A percentile compares a stretch with the other conserved stretches of the same genome.
These are phyloP conservation scores for Drosophila paramelanica DNA, from an alignment of 2,888 invertebrate genomes.

Conservation along the genomic window DNA sequence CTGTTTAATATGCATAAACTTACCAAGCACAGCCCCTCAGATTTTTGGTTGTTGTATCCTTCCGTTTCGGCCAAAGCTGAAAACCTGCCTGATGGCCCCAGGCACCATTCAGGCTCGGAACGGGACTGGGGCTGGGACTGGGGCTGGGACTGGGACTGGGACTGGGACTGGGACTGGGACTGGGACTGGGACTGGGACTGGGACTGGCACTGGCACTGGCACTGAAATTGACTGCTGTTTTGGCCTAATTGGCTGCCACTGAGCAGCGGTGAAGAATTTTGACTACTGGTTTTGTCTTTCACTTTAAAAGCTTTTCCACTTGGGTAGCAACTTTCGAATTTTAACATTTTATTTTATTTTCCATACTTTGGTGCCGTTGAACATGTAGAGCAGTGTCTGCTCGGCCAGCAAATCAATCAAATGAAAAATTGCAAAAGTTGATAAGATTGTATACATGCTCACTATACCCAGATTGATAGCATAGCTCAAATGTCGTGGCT, in stretches of 20 bases:
- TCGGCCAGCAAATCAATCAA: background rate
- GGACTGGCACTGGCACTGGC: background rate
- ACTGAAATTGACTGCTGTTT: slow-evolving; percentile 43
- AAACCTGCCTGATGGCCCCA: slow-evolving; percentile 41
- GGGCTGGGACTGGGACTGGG: background rate
- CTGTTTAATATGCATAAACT: slow-evolving; percentile 80
- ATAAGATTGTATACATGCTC: background rate
- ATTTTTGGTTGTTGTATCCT: slow-evolving; percentile 48
- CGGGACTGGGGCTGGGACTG: background rate
- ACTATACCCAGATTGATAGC: background rate
- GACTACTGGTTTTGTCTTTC: slow-evolving; percentile 44
- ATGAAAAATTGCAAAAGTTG: background rate
- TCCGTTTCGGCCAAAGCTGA: slow-evolving; percentile 34
- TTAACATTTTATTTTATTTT: slow-evolving; percentile 16
- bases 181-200: background rate
- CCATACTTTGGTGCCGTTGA: slow-evolving; percentile 12
- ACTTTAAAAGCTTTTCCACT: slow-evolving; percentile 33
- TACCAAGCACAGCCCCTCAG: slow-evolving; percentile 37
- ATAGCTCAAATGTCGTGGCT: background rate
- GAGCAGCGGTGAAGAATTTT: slow-evolving; percentile 53
- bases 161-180: background rate
- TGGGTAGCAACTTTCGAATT: slow-evolving; percentile 21
- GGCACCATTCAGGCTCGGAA: slow-evolving; percentile 23
- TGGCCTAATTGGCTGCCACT: slow-evolving; percentile 76
- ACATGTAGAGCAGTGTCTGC: background rate